Evolutionary conservation across 1,140 invertebrate species (phyloP), one percentile per base, ranked within the genome.

Genomic region (Euwallacea similis): DNA sequence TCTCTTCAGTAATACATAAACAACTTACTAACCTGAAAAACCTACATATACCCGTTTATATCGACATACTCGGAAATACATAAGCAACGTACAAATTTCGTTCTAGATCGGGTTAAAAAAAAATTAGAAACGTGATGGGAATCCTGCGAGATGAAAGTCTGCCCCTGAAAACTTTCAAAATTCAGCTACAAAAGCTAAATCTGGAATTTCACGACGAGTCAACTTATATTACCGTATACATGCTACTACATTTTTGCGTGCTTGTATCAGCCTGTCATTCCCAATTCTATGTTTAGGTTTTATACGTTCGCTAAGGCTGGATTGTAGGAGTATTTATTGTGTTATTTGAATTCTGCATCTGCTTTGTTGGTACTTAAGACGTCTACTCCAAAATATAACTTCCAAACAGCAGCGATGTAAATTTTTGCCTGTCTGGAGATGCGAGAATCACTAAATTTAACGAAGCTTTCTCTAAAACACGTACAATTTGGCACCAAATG

Each of bases 121-220:
- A 56, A 56, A 56, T 6, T 56, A 6, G 54, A 56, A 56, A 56
- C 54, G 54, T 56, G 54, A 56, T 8, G 16, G 11, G 9, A 56
- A 56, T 56, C 16, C 7, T 56, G 16, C 4, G 21, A 33, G 21
- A 33, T 33, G 21, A 33, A 33, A 33, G 21, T 33, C 21, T 33
- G 21, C 21, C 21, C 3, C n/a, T 16, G 16, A 56, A 56, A n/a
- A 15, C 16, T 56, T 56, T 56, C 16, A 8, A 56, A 16, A 50
- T 50, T 11, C 2, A 50, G 13, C 46, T 10, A 13, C 9, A 11
- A 13, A 50, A 50, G 46, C 9, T 50, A 50, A 50, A 50, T 50
- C 46, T 56, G 54, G 54, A 56, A 56, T 56, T 56, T 56, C n/a
- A 56, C 54, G 54, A 56, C n/a, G 3, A 56, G 11, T 56, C 54